phyloP scores from a whole-genome alignment of 2,888 invertebrate genomes.

The Stictocephala bisonia region DNA sequence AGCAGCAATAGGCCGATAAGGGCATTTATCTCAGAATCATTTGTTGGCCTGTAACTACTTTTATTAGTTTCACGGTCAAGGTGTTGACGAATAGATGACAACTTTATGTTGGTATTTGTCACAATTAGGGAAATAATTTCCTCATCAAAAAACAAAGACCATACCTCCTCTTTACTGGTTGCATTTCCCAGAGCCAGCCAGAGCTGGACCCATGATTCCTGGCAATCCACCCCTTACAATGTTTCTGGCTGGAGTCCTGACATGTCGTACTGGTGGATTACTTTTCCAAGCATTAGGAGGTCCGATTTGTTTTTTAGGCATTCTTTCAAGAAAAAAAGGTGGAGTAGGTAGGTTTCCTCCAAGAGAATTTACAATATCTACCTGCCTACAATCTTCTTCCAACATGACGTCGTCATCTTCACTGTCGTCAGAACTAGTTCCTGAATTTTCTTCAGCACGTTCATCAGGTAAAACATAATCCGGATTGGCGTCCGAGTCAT shows the following conservation, averaged over 20 bases:
- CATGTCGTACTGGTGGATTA: not conserved
- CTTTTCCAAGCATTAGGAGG: slow-evolving; percentile 31
- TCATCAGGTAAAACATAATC: no score
- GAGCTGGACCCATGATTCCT: slow-evolving; percentile 15
- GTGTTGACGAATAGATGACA: not conserved
- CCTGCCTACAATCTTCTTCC: slow-evolving; percentile 3
- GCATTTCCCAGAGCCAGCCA: not conserved
- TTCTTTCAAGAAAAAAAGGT: no score
- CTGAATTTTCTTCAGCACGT: no score
- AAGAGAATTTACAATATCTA: not conserved
- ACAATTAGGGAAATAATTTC: slow-evolving; percentile 30
- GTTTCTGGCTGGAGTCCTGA: slow-evolving; percentile 13
- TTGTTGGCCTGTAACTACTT: slow-evolving; percentile 7
- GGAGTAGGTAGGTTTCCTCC: no score
- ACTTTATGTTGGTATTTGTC: slow-evolving; percentile 29
- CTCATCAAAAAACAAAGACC: slow-evolving; percentile 29
- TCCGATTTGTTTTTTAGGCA: slow-evolving; percentile 21
- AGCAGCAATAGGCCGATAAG: not conserved
- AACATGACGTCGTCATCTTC: not conserved
- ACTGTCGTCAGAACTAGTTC: not conserved
- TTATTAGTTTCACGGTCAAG: not conserved
- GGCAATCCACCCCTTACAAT: slow-evolving; percentile 17
- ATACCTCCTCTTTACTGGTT: not conserved
- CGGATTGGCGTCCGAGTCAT: no score
- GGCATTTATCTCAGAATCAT: not conserved